phyloP scores from a whole-genome alignment of 2,888 invertebrate genomes.

The Conops quadrifasciatus region DNA sequence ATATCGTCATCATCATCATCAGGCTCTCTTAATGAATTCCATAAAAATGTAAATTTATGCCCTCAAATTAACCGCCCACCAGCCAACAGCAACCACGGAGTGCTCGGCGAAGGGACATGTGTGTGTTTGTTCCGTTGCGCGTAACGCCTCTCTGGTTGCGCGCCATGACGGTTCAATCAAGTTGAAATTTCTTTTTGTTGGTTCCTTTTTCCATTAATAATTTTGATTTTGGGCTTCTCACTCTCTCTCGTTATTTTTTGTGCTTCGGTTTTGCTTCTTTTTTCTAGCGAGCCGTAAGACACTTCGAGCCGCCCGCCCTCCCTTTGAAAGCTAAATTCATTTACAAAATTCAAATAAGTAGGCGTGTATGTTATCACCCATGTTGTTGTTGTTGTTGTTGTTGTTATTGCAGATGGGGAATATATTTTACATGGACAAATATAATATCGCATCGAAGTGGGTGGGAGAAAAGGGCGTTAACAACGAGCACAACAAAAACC shows the following conservation, averaged over 20 bases:
- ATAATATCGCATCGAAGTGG: slow-evolving; percentile 16
- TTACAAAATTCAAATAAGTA: slow-evolving; percentile 32
- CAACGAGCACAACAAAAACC: too few species aligned
- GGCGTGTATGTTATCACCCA: slow-evolving; percentile 18
- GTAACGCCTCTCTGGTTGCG: slow-evolving; percentile 22
- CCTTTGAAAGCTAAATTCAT: slow-evolving; percentile 17
- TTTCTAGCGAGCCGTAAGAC: too few species aligned
- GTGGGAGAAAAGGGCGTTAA: slow-evolving; percentile 24
- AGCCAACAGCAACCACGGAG: neutral
- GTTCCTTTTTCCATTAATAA: neutral
- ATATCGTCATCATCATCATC: neutral
- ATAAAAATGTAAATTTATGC: slow-evolving; percentile 42
- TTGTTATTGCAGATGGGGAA: neutral
- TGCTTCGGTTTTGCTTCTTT: too few species aligned
- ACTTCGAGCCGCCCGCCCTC: slow-evolving; percentile 16
- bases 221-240: neutral
- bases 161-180: slow-evolving; percentile 31
- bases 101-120: neutral
- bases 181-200: neutral
- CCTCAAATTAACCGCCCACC: slow-evolving; percentile 11
- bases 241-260: too few species aligned
- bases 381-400: slow-evolving; percentile 22
- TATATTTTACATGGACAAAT: neutral
- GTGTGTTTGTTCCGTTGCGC: neutral
- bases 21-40: slow-evolving; percentile 24